A percentile compares a stretch with the other conserved stretches of the same genome.
Conservation (phyloP, 2,113 vertebrate genomes). For the Limnothrissa miodon region DNA sequence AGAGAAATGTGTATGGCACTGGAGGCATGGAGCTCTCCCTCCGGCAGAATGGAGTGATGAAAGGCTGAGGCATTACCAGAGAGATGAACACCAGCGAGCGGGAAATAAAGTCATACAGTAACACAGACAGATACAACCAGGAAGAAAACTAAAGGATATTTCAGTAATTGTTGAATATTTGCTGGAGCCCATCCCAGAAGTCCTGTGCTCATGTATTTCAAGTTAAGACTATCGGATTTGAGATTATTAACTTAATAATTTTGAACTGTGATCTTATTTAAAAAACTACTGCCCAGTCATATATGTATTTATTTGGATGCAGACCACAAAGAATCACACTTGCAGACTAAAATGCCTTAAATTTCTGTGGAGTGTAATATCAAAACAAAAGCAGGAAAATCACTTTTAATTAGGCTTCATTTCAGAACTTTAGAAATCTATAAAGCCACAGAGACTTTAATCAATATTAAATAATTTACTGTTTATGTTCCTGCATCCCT, state of each 20-base stretch:
- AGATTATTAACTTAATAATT: not conserved
- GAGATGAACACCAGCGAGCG: not conserved
- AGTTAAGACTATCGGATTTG: not conserved
- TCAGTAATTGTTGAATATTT: not conserved
- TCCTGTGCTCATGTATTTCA: not conserved
- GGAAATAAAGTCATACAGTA: not conserved
- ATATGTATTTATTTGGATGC: constrained; percentile 55
- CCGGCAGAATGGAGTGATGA: not conserved
- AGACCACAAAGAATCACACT: constrained; percentile 26
- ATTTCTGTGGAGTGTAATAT: not conserved
- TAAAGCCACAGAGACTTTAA: constrained; percentile 3
- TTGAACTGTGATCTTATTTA: not conserved
- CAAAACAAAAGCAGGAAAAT: not conserved
- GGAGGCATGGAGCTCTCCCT: not conserved
- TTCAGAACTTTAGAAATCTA: not conserved
- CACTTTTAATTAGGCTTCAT: not conserved
- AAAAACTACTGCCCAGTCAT: not conserved
- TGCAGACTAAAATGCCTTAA: not conserved
- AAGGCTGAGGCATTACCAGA: not conserved
- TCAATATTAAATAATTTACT: not conserved
- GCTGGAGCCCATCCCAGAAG: too few species aligned
- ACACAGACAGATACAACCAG: not conserved
- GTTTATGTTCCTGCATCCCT: not conserved
- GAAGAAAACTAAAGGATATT: not conserved
- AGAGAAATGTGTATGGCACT: not conserved